These are phyloP conservation scores for Meliscaeva auricollis DNA, from an alignment of 2,888 invertebrate genomes.

Conservation along the genomic window DNA sequence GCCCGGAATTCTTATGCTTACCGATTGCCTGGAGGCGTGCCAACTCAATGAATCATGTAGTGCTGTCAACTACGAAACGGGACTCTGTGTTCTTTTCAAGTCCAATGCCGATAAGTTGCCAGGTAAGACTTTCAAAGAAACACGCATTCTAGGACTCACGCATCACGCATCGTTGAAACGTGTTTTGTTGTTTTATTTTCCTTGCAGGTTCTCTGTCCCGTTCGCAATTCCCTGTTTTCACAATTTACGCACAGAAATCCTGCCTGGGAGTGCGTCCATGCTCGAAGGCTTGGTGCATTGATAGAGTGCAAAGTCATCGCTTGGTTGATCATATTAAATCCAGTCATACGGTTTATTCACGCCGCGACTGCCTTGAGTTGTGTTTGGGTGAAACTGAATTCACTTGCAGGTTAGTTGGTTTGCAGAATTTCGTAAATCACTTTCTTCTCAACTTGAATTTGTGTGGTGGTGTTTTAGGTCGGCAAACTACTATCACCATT, in stretches of 20 bases:
- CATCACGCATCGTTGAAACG: slow-evolving; percentile 25
- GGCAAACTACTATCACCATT: slow-evolving; percentile 94
- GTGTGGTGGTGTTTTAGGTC: slow-evolving; percentile 86
- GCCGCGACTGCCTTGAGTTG: slow-evolving; percentile 95
- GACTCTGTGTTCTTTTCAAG: slow-evolving; percentile 95
- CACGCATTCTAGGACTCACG: slow-evolving; percentile 62
- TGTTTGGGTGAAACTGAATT: slow-evolving; percentile 96
- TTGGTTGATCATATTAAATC: slow-evolving; percentile 92
- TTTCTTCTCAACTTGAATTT: slow-evolving; percentile 12
- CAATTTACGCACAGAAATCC: slow-evolving; percentile 97
- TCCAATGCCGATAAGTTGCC: slow-evolving; percentile 95
- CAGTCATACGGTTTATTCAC: slow-evolving; percentile 90
- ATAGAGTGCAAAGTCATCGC: slow-evolving; percentile 94
- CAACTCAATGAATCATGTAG: slow-evolving; percentile 96
- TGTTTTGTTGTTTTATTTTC: slow-evolving; percentile 40
- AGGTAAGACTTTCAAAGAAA: slow-evolving; percentile 87
- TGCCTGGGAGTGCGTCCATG: slow-evolving; percentile 95
- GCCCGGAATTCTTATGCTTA: slow-evolving; percentile 96
- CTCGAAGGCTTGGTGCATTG: slow-evolving; percentile 97
- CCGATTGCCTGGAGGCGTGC: slow-evolving; percentile 97
- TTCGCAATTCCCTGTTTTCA: slow-evolving; percentile 97
- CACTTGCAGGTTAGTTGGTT: slow-evolving; percentile 92
- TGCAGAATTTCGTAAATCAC: slow-evolving; percentile 1
- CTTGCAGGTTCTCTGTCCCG: slow-evolving; percentile 94
- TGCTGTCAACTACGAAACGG: slow-evolving; percentile 97